Evolutionary conservation across 2,888 invertebrate genomes (phyloP).

Genomic region (Spodoptera exigua): DNA sequence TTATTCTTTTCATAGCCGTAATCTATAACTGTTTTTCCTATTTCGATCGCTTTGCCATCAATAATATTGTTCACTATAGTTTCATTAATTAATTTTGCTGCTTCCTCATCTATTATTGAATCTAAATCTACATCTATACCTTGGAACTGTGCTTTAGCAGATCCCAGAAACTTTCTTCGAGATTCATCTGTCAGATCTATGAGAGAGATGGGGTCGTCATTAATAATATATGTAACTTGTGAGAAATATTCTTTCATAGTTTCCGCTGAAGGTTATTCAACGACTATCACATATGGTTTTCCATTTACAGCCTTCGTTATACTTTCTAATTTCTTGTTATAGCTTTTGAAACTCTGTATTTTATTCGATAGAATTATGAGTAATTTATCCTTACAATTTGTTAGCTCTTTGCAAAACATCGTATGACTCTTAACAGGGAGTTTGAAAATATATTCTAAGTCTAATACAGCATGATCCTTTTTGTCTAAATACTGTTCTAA

Average conservation of each 20-base stretch:
- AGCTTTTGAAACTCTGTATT: background rate
- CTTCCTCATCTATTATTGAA: slow-evolving; percentile 18
- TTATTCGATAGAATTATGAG: slow-evolving; percentile 19
- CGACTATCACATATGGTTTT: slow-evolving; percentile 14
- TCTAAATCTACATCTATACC: slow-evolving; percentile 30
- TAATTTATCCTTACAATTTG: slow-evolving; percentile 1
- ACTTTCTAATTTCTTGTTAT: slow-evolving; percentile 5
- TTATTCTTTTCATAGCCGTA: slow-evolving; percentile 12
- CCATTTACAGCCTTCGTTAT: slow-evolving; percentile 10
- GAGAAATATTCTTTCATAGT: slow-evolving; percentile 17
- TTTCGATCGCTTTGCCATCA: slow-evolving; percentile 15
- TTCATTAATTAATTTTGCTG: slow-evolving; percentile 13
- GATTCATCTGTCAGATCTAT: slow-evolving; percentile 28
- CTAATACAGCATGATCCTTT: slow-evolving; percentile 8
- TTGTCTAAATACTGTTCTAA: slow-evolving; percentile 15
- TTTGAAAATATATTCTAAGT: slow-evolving; percentile 23
- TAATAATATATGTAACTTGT: background rate
- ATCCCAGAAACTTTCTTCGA: slow-evolving; percentile 16
- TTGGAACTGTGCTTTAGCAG: slow-evolving; percentile 31
- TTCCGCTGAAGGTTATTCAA: slow-evolving; percentile 6
- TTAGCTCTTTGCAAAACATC: slow-evolving; percentile 19
- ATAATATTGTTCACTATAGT: slow-evolving; percentile 22
- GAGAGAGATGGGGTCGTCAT: slow-evolving; percentile 16
- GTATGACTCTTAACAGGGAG: slow-evolving; percentile 9
- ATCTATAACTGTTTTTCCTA: background rate